These are phyloP conservation scores for Phodopus roborovskii DNA, from an alignment of 2,113 vertebrate genomes.

Conservation along the genomic window DNA sequence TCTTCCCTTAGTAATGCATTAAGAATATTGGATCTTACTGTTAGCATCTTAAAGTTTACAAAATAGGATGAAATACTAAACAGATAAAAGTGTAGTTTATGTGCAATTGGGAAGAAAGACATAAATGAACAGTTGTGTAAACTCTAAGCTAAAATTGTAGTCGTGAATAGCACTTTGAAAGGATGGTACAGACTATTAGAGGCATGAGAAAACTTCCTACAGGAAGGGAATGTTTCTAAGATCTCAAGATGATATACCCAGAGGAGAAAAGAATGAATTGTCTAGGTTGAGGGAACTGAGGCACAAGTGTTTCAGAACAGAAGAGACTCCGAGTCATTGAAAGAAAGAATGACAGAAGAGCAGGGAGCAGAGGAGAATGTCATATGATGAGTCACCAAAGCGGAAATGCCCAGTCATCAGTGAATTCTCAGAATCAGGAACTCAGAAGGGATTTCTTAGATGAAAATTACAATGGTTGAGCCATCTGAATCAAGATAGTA, in stretches of 20 bases:
- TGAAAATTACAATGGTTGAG: neutral
- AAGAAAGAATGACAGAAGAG: neutral
- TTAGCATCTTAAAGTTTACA: slow-evolving; percentile 15
- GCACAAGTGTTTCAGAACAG: neutral
- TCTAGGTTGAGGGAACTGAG: no score
- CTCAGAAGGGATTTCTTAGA: neutral
- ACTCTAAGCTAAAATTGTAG: neutral
- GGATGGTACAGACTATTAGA: neutral
- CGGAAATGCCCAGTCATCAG: neutral
- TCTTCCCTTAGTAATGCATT: neutral
- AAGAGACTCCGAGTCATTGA: neutral
- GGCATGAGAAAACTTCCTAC: neutral
- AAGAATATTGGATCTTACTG: neutral
- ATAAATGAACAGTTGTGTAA: neutral
- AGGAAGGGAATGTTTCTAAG: neutral
- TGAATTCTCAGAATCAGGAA: neutral
- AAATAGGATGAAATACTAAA: neutral
- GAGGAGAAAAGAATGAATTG: neutral
- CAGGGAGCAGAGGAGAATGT: neutral
- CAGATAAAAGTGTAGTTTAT: neutral
- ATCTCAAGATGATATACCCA: neutral
- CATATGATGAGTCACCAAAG: neutral
- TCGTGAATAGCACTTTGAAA: neutral
- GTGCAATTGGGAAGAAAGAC: neutral
- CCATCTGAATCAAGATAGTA: neutral